Evolutionary conservation across 2,113 vertebrate species (phyloP).

Genomic region (Charina bottae): DNA sequence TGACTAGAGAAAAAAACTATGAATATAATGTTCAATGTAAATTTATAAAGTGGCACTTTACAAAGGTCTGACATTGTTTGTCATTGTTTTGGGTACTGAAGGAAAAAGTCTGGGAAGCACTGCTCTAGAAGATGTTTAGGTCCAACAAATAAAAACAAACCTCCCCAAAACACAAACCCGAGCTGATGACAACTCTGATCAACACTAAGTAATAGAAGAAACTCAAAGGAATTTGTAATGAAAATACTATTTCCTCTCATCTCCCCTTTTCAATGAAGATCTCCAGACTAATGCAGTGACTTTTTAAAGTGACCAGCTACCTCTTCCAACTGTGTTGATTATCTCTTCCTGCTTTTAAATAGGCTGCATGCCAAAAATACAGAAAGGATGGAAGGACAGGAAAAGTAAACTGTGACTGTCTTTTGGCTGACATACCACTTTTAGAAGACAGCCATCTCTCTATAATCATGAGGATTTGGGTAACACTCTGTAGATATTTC

Average conservation of each 20-base stretch:
- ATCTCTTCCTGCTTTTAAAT: slow-evolving; percentile 45
- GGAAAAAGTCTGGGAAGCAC: no score
- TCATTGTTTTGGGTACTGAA: background rate
- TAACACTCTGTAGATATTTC: background rate
- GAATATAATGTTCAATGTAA: no score
- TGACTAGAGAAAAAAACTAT: background rate
- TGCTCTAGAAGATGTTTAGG: background rate
- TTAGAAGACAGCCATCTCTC: slow-evolving; percentile 38
- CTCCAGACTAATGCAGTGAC: slow-evolving; percentile 17
- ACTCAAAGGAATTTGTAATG: slow-evolving; percentile 6
- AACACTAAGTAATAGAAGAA: background rate
- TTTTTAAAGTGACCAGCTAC: background rate
- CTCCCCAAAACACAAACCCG: background rate
- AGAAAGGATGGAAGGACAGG: slow-evolving; percentile 43
- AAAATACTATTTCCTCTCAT: slow-evolving; percentile 12
- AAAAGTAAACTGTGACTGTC: slow-evolving; percentile 25
- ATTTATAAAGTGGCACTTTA: slow-evolving; percentile 21
- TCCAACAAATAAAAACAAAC: background rate
- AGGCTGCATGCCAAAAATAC: slow-evolving; percentile 49
- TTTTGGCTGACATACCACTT: slow-evolving; percentile 18
- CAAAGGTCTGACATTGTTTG: slow-evolving; percentile 8
- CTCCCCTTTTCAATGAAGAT: background rate
- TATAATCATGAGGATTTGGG: accelerated
- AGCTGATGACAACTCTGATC: background rate
- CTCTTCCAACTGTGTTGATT: slow-evolving; percentile 44